A percentile compares a stretch with the other conserved stretches of the same genome.
These are phyloP conservation scores for Sebastes steindachneri DNA, from an alignment of 2,797 vertebrate genomes.

Conservation along the genomic window DNA sequence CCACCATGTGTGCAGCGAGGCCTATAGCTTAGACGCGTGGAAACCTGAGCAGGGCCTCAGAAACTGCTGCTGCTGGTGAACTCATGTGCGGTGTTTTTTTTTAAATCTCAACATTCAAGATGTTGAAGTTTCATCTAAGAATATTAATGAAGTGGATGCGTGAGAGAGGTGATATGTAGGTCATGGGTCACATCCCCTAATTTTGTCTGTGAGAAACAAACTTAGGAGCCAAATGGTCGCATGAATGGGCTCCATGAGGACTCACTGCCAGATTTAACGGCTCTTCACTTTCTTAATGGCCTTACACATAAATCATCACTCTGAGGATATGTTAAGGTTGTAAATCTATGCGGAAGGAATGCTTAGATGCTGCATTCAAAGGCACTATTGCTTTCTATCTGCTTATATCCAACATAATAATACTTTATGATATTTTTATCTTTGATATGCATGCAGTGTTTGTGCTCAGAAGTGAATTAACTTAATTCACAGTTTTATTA, in stretches of 20 bases:
- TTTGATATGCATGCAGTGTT: not conserved
- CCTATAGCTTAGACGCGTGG: slow-evolving; percentile 74
- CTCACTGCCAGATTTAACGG: not conserved
- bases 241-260: not conserved
- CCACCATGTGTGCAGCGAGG: slow-evolving; percentile 74
- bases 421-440: not conserved
- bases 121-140: slow-evolving; percentile 1
- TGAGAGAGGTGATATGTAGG: not conserved
- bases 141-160: slow-evolving; percentile 1
- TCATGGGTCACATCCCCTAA: not conserved
- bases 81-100: slow-evolving; percentile 35
- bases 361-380: not conserved
- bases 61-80: not conserved
- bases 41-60: slow-evolving; percentile 48
- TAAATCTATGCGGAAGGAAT: not conserved
- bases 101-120: slow-evolving; percentile 20
- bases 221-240: not conserved
- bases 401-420: not conserved
- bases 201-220: not conserved
- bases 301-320: not conserved
- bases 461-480: not conserved
- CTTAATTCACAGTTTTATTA: not conserved
- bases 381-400: not conserved
- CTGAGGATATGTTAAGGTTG: not conserved
- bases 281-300: not conserved